Conservation (phyloP, 2,888 invertebrate genomes). For the Metallyticus violacea region DNA sequence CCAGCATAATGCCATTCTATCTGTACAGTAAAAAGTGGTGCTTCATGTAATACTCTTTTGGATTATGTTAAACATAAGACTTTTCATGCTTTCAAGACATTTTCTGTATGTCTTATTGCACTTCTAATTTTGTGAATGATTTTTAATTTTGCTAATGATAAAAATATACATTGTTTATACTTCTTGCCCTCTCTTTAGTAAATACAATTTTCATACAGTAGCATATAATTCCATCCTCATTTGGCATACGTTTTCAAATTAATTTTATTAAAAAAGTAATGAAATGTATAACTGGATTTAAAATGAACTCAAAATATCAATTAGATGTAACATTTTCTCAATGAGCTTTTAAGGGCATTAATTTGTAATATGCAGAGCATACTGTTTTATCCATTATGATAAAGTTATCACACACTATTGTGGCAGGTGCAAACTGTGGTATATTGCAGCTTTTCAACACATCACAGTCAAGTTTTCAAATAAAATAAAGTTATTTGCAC, state of each 20-base stretch:
- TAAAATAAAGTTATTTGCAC: conserved; percentile 6
- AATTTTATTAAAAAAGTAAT: not conserved
- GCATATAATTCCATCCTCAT: not conserved
- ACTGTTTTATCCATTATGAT: not conserved
- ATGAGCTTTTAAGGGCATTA: not conserved
- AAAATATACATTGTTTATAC: no score
- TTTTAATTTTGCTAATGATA: no score
- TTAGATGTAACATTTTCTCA: not conserved
- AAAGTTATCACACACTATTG: not conserved
- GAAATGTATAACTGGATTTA: not conserved
- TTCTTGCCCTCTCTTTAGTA: not conserved
- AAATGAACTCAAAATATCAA: not conserved
- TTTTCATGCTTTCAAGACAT: no score
- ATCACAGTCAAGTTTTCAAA: not conserved
- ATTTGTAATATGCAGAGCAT: not conserved
- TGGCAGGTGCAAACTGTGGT: not conserved
- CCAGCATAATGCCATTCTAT: no score
- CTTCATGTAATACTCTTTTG: no score
- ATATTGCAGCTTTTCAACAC: not conserved
- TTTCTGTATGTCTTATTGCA: no score
- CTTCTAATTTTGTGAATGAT: no score
- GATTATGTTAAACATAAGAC: no score
- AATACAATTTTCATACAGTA: not conserved
- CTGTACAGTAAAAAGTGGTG: no score
- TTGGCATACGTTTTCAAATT: not conserved